Evolutionary conservation across 2,113 vertebrate species (phyloP).

Genomic region (Cryptoleucopteryx plumbea): DNA sequence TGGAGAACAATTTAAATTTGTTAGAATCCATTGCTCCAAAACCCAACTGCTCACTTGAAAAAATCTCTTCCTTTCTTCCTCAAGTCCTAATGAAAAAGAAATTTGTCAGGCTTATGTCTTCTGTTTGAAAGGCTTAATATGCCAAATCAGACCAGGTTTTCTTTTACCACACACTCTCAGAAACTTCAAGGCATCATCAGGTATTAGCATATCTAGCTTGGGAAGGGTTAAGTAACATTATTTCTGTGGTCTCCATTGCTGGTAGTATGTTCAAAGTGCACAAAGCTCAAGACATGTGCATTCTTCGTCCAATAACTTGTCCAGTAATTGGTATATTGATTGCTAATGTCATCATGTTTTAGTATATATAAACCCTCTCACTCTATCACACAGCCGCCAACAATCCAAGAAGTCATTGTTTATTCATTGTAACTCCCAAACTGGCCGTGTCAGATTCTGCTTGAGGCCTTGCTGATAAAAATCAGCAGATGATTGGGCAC

Average conservation of each 20-base stretch:
- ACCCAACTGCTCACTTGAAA: not conserved
- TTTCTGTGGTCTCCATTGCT: not conserved
- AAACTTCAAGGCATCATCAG: not conserved
- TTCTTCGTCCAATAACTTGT: slow-evolving; percentile 89
- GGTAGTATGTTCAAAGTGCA: slow-evolving; percentile 53
- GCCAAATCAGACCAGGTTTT: not conserved
- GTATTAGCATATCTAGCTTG: not conserved
- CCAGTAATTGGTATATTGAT: slow-evolving; percentile 93
- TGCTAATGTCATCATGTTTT: slow-evolving; percentile 94
- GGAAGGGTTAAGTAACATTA: slow-evolving; percentile 44
- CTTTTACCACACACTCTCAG: not conserved
- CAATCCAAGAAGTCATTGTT: slow-evolving; percentile 93
- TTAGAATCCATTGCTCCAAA: not conserved
- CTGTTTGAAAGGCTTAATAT: not conserved
- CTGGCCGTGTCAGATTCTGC: slow-evolving; percentile 90
- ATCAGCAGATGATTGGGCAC: slow-evolving; percentile 97
- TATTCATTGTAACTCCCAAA: slow-evolving; percentile 94
- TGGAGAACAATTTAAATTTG: not conserved
- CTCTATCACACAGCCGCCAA: slow-evolving; percentile 80
- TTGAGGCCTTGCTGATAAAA: slow-evolving; percentile 91
- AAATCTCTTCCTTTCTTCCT: not conserved
- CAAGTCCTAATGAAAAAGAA: not conserved
- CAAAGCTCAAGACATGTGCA: slow-evolving; percentile 66
- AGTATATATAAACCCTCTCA: slow-evolving; percentile 80
- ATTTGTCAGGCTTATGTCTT: not conserved